Conservation (phyloP, 2,113 vertebrate species). For the Rhinopomastus cyanomelas region DNA sequence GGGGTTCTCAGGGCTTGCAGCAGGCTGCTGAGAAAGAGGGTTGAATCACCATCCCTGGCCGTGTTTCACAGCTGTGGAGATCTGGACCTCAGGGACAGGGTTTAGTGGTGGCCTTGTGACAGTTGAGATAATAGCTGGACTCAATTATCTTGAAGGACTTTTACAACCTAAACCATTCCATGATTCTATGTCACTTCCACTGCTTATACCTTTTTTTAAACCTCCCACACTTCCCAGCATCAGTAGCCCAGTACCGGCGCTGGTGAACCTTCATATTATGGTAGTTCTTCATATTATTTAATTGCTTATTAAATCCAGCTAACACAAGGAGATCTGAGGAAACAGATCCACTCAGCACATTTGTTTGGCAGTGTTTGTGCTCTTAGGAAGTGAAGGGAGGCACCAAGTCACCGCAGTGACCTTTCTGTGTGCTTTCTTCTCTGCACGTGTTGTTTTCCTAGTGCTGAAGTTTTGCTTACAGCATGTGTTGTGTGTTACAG, state of each 20-base stretch:
- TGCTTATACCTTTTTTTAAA: neutral
- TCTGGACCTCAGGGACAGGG: no score
- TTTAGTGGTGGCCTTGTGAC: no score
- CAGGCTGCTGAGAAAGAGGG: no score
- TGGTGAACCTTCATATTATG: neutral
- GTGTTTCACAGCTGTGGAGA: no score
- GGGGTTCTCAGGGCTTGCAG: no score
- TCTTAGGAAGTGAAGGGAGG: neutral
- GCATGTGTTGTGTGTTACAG: constrained; percentile 73
- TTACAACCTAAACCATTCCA: no score
- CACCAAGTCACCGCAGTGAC: neutral
- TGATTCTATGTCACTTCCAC: neutral
- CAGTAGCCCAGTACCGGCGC: neutral
- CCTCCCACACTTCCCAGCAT: neutral
- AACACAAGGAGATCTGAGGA: neutral
- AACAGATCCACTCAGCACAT: neutral
- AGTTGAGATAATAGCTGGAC: no score
- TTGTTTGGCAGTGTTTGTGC: neutral
- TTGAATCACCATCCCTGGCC: no score
- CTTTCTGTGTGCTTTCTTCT: neutral
- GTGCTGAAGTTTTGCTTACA: constrained; percentile 43
- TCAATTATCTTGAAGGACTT: no score
- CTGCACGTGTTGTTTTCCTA: neutral
- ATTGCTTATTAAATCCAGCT: neutral
- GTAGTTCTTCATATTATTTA: neutral